phyloP scores from a whole-genome alignment of 1,140 invertebrate species.

The Fopius arisanus region DNA sequence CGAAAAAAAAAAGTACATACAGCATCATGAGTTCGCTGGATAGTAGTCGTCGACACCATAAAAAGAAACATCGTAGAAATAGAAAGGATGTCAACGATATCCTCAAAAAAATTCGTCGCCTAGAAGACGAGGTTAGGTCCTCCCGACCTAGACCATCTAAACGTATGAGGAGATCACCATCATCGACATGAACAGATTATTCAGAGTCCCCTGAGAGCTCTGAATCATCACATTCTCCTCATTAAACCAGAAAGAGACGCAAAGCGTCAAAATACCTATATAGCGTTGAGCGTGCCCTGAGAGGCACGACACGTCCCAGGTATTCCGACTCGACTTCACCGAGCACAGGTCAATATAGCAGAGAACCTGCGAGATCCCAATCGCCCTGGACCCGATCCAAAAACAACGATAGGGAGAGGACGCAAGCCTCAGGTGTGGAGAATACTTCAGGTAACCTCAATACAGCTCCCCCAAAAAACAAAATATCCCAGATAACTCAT shows the following conservation, averaged over 20 bases:
- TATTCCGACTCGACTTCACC: neutral
- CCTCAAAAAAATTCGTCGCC: neutral
- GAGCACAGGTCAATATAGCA: neutral
- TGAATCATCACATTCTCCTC: neutral
- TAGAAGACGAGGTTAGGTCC: neutral
- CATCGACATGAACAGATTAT: neutral
- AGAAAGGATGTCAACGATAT: neutral
- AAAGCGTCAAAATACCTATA: neutral
- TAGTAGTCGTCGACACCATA: neutral
- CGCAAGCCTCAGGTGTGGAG: neutral
- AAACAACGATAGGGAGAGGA: neutral
- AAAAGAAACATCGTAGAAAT: neutral
- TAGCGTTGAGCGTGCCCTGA: neutral
- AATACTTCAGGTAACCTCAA: neutral
- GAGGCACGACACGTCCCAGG: neutral
- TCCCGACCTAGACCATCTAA: neutral
- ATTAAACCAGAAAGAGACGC: neutral
- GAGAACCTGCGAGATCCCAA: neutral
- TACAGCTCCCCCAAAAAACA: neutral
- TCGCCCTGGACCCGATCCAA: neutral
- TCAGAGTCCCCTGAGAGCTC: neutral
- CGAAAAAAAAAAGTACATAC: no score
- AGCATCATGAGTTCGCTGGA: neutral
- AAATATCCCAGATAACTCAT: neutral
- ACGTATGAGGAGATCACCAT: neutral